Conservation (phyloP, 1,140 invertebrate species). For the Venturia canescens region DNA sequence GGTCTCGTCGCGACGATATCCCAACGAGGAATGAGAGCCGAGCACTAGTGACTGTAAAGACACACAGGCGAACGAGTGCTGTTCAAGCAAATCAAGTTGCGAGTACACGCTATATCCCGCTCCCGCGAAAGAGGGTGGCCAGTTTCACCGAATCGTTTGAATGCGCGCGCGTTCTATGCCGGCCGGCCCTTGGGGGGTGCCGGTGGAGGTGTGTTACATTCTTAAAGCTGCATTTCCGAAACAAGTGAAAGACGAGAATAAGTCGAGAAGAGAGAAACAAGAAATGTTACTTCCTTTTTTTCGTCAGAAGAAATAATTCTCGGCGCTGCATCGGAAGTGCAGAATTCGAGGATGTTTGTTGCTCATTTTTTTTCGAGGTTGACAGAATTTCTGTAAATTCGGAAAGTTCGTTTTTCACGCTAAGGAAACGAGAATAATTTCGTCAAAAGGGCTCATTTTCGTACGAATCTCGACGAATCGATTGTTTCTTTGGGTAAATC, state of each 20-base stretch:
- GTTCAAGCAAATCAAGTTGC: background rate
- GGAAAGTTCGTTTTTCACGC: too few relatives aligned
- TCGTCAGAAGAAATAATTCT: background rate
- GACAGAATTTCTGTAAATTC: too few relatives aligned
- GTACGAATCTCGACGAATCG: too few relatives aligned
- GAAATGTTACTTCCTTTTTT: too few relatives aligned
- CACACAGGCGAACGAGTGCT: constrained; percentile 1
- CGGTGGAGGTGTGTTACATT: constrained; percentile 10
- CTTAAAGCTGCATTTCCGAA: background rate
- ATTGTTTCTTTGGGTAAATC: too few relatives aligned
- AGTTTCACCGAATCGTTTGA: constrained; percentile 9
- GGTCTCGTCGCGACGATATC: constrained; percentile 51
- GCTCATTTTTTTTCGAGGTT: too few relatives aligned
- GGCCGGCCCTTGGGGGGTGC: background rate
- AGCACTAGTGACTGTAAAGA: constrained; percentile 25
- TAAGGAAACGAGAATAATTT: too few relatives aligned
- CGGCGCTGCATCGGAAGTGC: background rate
- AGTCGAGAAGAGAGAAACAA: background rate
- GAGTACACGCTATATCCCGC: background rate
- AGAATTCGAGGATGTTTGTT: too few relatives aligned
- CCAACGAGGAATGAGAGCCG: constrained; percentile 54
- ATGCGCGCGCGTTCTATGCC: constrained; percentile 13
- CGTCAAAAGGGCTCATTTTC: too few relatives aligned
- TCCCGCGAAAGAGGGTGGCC: constrained; percentile 15
- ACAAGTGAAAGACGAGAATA: background rate